phyloP scores from a whole-genome alignment of 2,888 invertebrate species.

The Drosophila suboccidentalis region DNA sequence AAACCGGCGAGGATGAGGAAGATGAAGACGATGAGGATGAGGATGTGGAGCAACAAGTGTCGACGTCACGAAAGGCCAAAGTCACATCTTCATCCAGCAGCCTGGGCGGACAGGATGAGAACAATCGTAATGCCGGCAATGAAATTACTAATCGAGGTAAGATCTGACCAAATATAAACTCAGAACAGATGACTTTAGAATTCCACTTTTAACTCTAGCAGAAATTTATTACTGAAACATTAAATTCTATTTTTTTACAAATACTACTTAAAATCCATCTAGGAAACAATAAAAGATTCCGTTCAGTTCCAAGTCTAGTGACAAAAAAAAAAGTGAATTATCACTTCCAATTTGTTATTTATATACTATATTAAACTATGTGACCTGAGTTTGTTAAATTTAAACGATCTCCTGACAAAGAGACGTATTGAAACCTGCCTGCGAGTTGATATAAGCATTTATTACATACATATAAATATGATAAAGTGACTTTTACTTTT shows the following conservation, averaged over 20 bases:
- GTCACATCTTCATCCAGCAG: constrained; percentile 57
- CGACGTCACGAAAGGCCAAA: constrained; percentile 60
- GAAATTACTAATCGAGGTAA: constrained; percentile 85
- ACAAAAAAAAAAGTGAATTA: background rate
- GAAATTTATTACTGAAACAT: too few species aligned
- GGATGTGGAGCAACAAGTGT: constrained; percentile 61
- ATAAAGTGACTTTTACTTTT: constrained; percentile 71
- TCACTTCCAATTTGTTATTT: background rate
- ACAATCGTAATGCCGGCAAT: constrained; percentile 85
- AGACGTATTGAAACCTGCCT: background rate
- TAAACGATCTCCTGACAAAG: background rate
- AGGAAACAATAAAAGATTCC: too few species aligned
- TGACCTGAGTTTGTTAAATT: background rate
- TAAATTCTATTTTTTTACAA: too few species aligned
- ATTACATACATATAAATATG: constrained; percentile 39
- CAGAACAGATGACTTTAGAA: background rate
- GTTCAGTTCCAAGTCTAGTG: background rate
- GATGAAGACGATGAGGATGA: constrained; percentile 74
- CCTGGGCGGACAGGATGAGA: constrained; percentile 83
- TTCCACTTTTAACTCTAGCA: too few species aligned
- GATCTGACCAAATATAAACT: constrained; percentile 19
- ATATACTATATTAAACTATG: background rate
- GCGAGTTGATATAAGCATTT: constrained; percentile 13
- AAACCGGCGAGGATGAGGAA: constrained; percentile 78
- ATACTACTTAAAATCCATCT: too few species aligned